Evolutionary conservation across 2,797 vertebrate genomes (phyloP), one percentile per base, ranked within the genome.

Genomic region (Okamejei kenojei): DNA sequence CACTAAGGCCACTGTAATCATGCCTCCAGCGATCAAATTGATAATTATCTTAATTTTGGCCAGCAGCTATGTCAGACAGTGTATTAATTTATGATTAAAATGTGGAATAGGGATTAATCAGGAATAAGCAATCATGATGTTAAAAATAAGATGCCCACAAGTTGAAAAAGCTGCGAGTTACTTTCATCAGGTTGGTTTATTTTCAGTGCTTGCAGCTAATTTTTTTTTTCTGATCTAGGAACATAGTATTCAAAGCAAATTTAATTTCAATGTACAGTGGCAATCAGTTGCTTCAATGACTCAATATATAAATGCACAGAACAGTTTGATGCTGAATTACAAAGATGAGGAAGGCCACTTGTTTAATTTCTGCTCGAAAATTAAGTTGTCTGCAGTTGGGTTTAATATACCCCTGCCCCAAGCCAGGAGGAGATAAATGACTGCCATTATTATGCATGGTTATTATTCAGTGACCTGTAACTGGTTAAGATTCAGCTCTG

Each of bases 81-180:
- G 15, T n/a, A 88, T 88, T 88, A 88, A 65, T 21, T 29, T 35
- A 88, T 32, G 29, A 88, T 32, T 88, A 88, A 88, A 7, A 88
- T 65, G 32, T 29, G 29, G 58, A 88, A 58, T 88, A 13, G 32
- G 7, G n/a, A 32, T 88, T 19, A 88, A 7, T 68, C 61, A 88
- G 65, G 58, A 88, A 35, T 88, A 68, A 68, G 32, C 1, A 21
- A 68, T 11, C 17, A 6, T 68, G 29, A 88, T 88, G 63, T 88
- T 17, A 68, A 35, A 88, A 38, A 68, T 68, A 88, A 68, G 63
- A 35, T 88, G 84, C 63, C 61, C 84, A 21, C 68, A 8, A 68
- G 29, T 65, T 88, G 32, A 88, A 35, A 88, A 63, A 68, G 17
- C 61, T 32, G n/a, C 21, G n/a, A 88, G 68, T 88, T 88, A 68